Evolutionary conservation across 2,888 invertebrate species (phyloP).

Genomic region (Physocephala rufipes): DNA sequence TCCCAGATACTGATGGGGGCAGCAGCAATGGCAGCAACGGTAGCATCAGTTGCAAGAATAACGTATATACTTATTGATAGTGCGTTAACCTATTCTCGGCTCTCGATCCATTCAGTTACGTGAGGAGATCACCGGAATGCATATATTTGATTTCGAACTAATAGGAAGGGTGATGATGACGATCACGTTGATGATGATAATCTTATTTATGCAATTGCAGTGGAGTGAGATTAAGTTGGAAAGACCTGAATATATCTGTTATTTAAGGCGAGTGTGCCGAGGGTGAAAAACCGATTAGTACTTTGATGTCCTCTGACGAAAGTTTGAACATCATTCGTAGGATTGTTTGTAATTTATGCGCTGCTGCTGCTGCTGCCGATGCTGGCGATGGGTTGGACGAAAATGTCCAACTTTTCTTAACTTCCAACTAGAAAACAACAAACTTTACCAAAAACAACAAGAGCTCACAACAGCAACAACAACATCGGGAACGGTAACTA

Average conservation of each 20-base stretch:
- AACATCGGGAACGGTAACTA: background rate
- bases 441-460: background rate
- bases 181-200: background rate
- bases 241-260: background rate
- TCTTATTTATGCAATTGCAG: background rate
- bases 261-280: background rate
- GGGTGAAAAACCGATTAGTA: slow-evolving; percentile 32
- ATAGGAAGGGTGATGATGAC: background rate
- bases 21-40: background rate
- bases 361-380: background rate
- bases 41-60: background rate
- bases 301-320: slow-evolving; percentile 58
- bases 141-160: background rate
- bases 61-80: background rate
- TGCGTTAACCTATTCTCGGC: background rate
- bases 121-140: too few relatives aligned
- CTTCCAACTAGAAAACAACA: background rate
- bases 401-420: slow-evolving; percentile 26
- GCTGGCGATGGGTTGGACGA: background rate
- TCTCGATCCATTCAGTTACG: too few relatives aligned
- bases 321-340: slow-evolving; percentile 59
- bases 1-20: too few relatives aligned
- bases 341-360: slow-evolving; percentile 5
- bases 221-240: background rate
- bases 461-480: background rate